Evolutionary conservation across 2,113 vertebrate genomes (phyloP).

Genomic region (Diadophis punctatus): DNA sequence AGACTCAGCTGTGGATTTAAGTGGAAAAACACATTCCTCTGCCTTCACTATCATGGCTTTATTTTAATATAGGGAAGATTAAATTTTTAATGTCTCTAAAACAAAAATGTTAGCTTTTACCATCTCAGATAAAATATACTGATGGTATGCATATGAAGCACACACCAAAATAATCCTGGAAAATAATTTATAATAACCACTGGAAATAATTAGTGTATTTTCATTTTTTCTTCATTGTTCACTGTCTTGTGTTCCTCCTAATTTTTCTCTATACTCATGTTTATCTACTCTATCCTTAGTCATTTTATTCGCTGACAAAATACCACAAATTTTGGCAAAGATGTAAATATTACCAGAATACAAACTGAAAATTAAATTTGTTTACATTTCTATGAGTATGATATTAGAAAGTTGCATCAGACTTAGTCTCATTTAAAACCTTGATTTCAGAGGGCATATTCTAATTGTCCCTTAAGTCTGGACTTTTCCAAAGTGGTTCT

Average conservation of each 20-base stretch:
- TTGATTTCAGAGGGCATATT: background rate
- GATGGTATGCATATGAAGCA: background rate
- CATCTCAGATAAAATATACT: background rate
- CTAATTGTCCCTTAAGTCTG: background rate
- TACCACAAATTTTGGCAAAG: background rate
- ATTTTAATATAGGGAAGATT: background rate
- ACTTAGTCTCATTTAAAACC: background rate
- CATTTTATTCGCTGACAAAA: background rate
- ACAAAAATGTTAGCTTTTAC: background rate
- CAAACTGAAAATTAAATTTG: background rate
- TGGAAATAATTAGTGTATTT: background rate
- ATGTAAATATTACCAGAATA: background rate
- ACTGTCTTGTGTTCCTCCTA: background rate
- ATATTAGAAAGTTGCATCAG: background rate
- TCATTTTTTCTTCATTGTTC: background rate
- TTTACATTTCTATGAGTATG: background rate
- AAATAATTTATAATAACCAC: background rate
- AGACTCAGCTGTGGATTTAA: background rate
- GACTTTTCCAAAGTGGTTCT: background rate
- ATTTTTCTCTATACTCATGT: background rate
- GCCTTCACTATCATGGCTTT: background rate
- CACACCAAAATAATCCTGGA: background rate
- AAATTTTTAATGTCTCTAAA: background rate
- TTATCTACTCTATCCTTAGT: background rate
- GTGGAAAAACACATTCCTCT: background rate